Evolutionary conservation across 2,113 vertebrate species (phyloP).

Genomic region (Xiphophorus maculatus): DNA sequence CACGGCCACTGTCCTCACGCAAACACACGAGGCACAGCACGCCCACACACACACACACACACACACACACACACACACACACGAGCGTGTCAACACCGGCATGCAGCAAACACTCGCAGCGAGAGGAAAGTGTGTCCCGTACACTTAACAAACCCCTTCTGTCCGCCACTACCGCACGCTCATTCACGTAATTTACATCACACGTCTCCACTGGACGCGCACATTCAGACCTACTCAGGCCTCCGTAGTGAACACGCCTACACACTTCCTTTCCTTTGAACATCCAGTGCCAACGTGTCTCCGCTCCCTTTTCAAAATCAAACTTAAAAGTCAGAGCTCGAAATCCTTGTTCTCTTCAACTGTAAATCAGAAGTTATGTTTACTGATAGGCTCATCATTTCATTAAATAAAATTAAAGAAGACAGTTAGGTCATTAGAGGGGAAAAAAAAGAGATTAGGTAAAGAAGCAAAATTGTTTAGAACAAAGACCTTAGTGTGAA

Average conservation of each 20-base stretch:
- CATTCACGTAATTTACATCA: slow-evolving; percentile 60
- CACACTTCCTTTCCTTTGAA: slow-evolving; percentile 15
- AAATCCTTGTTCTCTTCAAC: neutral
- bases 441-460: neutral
- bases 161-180: slow-evolving; percentile 22
- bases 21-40: slow-evolving; percentile 12
- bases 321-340: neutral
- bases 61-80: slow-evolving; percentile 8
- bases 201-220: slow-evolving; percentile 43
- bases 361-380: neutral
- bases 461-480: neutral
- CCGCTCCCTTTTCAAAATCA: neutral
- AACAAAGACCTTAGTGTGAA: neutral
- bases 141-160: slow-evolving; percentile 14
- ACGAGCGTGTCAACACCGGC: slow-evolving; percentile 6
- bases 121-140: slow-evolving; percentile 21
- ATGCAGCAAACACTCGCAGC: slow-evolving; percentile 36
- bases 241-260: slow-evolving; percentile 29
- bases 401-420: neutral
- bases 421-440: neutral
- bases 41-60: slow-evolving; percentile 1
- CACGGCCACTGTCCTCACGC: slow-evolving; percentile 68
- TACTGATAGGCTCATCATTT: neutral
- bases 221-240: slow-evolving; percentile 27
- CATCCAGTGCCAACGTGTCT: slow-evolving; percentile 18